Evolutionary conservation across 2,888 invertebrate genomes (phyloP).

Genomic region (Diloba caeruleocephala): DNA sequence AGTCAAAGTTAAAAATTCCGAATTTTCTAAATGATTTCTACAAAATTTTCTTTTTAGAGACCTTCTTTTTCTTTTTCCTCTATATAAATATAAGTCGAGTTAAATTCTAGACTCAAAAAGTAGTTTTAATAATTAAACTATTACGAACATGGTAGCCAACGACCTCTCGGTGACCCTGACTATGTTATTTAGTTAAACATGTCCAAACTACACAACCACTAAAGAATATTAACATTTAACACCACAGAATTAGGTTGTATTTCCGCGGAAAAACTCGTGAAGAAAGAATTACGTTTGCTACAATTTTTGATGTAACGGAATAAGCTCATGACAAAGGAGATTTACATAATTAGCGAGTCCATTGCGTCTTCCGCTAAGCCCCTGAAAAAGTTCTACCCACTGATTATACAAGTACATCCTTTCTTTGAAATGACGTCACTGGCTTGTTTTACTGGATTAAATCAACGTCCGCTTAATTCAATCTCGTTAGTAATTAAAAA

Average conservation of each 20-base stretch:
- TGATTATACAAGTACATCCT: constrained; percentile 35
- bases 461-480: constrained; percentile 14
- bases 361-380: constrained; percentile 54
- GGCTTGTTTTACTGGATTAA: constrained; percentile 28
- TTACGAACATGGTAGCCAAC: constrained; percentile 30
- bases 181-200: constrained; percentile 12
- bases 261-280: constrained; percentile 18
- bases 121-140: constrained; percentile 24
- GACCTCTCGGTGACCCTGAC: constrained; percentile 35
- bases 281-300: constrained; percentile 44
- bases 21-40: background rate
- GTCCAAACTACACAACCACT: constrained; percentile 24
- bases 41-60: background rate
- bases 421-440: constrained; percentile 11
- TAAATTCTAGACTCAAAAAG: constrained; percentile 21
- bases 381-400: constrained; percentile 33
- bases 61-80: background rate
- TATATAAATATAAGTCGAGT: constrained; percentile 15
- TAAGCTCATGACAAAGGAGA: constrained; percentile 63
- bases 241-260: constrained; percentile 29
- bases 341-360: constrained; percentile 64
- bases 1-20: background rate
- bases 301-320: constrained; percentile 59
- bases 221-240: constrained; percentile 39
- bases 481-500: constrained; percentile 24